These are phyloP conservation scores for Lytechinus variegatus DNA, from an alignment of 35 echinoderm and acorn worm species.

Conservation along the genomic window DNA sequence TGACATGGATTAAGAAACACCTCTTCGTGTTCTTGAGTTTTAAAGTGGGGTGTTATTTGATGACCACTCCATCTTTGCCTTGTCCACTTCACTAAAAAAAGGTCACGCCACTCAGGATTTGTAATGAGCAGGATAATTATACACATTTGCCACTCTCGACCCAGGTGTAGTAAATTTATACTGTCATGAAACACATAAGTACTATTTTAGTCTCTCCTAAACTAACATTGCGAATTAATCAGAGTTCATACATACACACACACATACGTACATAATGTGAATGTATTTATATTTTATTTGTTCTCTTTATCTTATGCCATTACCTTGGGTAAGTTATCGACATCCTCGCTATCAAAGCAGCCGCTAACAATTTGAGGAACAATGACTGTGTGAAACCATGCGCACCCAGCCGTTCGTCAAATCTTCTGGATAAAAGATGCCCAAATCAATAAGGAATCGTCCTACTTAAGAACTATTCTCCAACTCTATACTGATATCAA, in stretches of 20 bases:
- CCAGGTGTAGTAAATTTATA: too few species aligned
- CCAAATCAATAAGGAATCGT: not conserved
- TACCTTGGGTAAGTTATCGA: not conserved
- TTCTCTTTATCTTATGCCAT: not conserved
- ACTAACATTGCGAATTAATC: too few species aligned
- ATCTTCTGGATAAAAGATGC: not conserved
- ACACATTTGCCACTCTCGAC: too few species aligned
- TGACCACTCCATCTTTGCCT: not conserved
- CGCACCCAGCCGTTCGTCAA: not conserved
- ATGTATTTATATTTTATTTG: not conserved
- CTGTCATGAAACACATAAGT: too few species aligned
- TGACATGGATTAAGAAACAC: not conserved
- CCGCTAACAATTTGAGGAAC: slow-evolving; percentile 1
- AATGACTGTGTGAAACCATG: slow-evolving; percentile 8
- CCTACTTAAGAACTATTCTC: not conserved
- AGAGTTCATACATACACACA: too few species aligned
- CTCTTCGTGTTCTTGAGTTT: not conserved
- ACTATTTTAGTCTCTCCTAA: too few species aligned
- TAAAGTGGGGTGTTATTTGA: not conserved
- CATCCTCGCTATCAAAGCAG: not conserved
- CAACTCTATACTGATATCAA: not conserved
- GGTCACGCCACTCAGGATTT: not conserved
- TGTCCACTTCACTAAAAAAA: not conserved
- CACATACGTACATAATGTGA: too few species aligned
- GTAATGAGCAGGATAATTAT: too few species aligned